phyloP scores from a whole-genome alignment of 92 coral and sea anemone species.

The Palythoa caribaeorum region DNA sequence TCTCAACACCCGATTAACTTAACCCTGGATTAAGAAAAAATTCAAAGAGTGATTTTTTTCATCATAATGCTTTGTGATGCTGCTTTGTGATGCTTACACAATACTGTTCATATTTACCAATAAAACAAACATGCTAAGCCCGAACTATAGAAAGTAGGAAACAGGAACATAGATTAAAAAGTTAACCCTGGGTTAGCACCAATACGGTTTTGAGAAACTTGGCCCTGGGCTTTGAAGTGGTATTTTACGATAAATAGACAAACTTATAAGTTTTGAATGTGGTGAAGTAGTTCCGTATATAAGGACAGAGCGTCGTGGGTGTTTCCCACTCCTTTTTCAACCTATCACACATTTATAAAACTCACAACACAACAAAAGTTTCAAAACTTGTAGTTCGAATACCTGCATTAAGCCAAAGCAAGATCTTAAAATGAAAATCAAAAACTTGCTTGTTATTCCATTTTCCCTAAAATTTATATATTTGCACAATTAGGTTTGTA shows the following conservation, averaged over 20 bases:
- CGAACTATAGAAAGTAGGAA: constrained; percentile 8
- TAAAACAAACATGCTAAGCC: constrained; percentile 14
- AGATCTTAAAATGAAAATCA: background rate
- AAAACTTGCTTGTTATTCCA: background rate
- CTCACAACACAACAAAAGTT: background rate
- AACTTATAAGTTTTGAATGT: constrained; percentile 39
- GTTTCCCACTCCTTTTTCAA: background rate
- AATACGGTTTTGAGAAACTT: constrained; percentile 10
- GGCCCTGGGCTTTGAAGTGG: constrained; percentile 8
- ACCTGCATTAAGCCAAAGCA: background rate
- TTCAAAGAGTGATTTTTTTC: constrained; percentile 6
- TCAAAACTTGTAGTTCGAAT: background rate
- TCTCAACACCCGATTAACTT: constrained; percentile 4
- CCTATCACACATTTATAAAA: background rate
- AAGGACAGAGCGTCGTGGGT: constrained; percentile 38
- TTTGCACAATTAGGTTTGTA: background rate
- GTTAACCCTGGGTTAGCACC: constrained; percentile 12
- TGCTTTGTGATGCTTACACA: constrained; percentile 14
- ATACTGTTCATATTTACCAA: constrained; percentile 12
- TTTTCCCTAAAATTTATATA: background rate
- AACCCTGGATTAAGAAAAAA: constrained; percentile 10
- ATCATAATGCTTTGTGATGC: background rate
- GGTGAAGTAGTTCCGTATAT: constrained; percentile 35
- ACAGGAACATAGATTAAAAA: constrained; percentile 12
- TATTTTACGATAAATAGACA: constrained; percentile 4